These are phyloP conservation scores for Piliocolobus tephrosceles DNA, from an alignment of 2,113 vertebrate genomes.

Conservation along the genomic window DNA sequence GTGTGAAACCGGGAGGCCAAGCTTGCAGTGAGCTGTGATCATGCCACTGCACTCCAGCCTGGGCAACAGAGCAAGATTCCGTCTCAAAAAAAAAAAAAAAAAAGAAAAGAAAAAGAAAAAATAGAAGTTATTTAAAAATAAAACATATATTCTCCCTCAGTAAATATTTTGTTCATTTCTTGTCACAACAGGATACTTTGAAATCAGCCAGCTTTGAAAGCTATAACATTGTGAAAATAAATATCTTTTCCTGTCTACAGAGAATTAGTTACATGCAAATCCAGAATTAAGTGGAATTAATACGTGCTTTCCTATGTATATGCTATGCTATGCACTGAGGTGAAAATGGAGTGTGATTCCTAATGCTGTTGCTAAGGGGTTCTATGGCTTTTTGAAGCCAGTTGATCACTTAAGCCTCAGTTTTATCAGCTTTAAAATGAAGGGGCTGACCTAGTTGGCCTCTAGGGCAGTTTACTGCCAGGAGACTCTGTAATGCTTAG, in stretches of 20 bases:
- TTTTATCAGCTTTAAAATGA: background rate
- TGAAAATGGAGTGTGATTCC: background rate
- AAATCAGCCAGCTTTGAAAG: background rate
- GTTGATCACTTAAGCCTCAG: background rate
- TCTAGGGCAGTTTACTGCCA: background rate
- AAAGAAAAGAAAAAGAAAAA: background rate
- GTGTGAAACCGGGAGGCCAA: accelerated
- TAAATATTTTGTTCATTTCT: background rate
- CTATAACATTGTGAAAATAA: background rate
- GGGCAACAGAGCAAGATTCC: too few relatives aligned
- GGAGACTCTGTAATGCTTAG: background rate
- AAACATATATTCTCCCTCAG: background rate
- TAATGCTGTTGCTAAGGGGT: background rate
- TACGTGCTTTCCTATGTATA: background rate
- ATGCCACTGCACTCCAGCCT: too few relatives aligned
- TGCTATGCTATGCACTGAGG: background rate
- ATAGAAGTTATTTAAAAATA: background rate
- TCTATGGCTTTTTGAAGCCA: background rate
- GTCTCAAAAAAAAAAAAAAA: too few relatives aligned
- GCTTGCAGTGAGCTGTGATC: too few relatives aligned
- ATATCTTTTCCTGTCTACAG: background rate
- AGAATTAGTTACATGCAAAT: slow-evolving; percentile 27
- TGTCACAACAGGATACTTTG: background rate
- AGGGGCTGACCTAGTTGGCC: background rate
- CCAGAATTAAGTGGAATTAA: background rate